Evolutionary conservation across 2,888 invertebrate genomes (phyloP), one percentile per base, ranked within the genome.

Genomic region (Lydus trimaculatus): DNA sequence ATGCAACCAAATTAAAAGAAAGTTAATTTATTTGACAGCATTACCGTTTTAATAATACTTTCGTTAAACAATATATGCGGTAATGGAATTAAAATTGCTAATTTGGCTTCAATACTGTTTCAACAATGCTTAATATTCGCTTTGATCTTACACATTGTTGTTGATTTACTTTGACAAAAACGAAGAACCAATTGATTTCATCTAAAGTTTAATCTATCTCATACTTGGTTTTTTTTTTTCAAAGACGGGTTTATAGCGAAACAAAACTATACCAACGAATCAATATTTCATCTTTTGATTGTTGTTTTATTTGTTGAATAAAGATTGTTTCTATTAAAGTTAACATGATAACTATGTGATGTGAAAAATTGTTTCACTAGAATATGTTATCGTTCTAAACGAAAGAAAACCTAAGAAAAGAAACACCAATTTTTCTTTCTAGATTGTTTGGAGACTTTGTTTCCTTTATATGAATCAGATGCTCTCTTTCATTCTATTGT

Each of bases 11-110:
- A 31, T 33, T 60, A 33, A 23, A 31, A 60, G 15, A 17, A 20
- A 36, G 31, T 33, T 31, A 60, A 60, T 60, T 60, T 60, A 33
- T 31, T 60, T n/a, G 33, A 23, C 33, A 60, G 11, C n/a, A n/a
- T 60, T 60, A 15, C 36, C 28, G n/a, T n/a, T n/a, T n/a, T n/a
- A n/a, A n/a, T n/a, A n/a, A n/a, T 28, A 28, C 28, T 3, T 28
- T 28, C 28, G 4, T 28, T 28, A 28, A 4, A 28, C 2, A 28
- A 28, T 28, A 33, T 60, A 31, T 60, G 28, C 31, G n/a, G 33
- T 33, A 60, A 60, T 60, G 31, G 33, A 60, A 60, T 60, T 33
- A 60, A 60, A 60, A 31, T 33, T 60, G 25, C 60, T 23, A 31
- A 60, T 23, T 28, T 20, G 7, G n/a, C 58, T 20, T 15, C 60